phyloP scores from a whole-genome alignment of 2,888 invertebrate genomes.

The Eupithecia inturbata region DNA sequence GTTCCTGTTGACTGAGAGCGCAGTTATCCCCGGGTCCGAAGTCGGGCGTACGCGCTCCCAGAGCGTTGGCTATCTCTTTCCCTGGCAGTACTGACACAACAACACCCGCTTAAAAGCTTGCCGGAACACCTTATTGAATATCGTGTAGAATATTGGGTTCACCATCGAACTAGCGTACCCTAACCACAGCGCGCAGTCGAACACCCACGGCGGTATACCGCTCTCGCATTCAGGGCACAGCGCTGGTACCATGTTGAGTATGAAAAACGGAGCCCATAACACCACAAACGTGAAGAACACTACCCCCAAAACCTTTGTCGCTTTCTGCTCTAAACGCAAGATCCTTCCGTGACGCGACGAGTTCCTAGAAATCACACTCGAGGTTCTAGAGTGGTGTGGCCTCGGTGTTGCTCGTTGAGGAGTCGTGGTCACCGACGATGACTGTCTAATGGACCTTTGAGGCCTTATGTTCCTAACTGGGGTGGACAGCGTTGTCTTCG shows the following conservation, averaged over 20 bases:
- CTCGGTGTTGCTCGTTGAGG: slow-evolving; percentile 83
- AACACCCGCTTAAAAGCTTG: slow-evolving; percentile 95
- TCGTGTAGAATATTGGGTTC: slow-evolving; percentile 97
- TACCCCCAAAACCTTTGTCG: slow-evolving; percentile 96
- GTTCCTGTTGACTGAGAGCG: slow-evolving; percentile 80
- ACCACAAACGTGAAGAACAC: slow-evolving; percentile 97
- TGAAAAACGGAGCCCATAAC: slow-evolving; percentile 98
- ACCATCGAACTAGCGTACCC: slow-evolving; percentile 98
- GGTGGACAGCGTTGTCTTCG: slow-evolving; percentile 85
- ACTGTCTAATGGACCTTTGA: slow-evolving; percentile 69
- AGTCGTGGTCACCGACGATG: slow-evolving; percentile 62
- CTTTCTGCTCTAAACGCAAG: slow-evolving; percentile 96
- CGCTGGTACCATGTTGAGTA: slow-evolving; percentile 93
- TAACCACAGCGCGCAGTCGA: slow-evolving; percentile 95
- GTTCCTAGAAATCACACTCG: slow-evolving; percentile 91
- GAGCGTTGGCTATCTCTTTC: slow-evolving; percentile 78
- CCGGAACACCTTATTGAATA: slow-evolving; percentile 96
- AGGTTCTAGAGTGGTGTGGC: slow-evolving; percentile 90
- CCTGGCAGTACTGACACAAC: slow-evolving; percentile 88
- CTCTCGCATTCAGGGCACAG: slow-evolving; percentile 92
- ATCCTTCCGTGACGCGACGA: slow-evolving; percentile 93
- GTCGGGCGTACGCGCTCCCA: slow-evolving; percentile 80
- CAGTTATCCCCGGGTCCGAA: slow-evolving; percentile 76
- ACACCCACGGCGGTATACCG: slow-evolving; percentile 90
- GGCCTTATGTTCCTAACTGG: slow-evolving; percentile 73